Base-by-base conservation (phyloP, 2,113 vertebrate genomes). In the Turnix velox region DNA sequence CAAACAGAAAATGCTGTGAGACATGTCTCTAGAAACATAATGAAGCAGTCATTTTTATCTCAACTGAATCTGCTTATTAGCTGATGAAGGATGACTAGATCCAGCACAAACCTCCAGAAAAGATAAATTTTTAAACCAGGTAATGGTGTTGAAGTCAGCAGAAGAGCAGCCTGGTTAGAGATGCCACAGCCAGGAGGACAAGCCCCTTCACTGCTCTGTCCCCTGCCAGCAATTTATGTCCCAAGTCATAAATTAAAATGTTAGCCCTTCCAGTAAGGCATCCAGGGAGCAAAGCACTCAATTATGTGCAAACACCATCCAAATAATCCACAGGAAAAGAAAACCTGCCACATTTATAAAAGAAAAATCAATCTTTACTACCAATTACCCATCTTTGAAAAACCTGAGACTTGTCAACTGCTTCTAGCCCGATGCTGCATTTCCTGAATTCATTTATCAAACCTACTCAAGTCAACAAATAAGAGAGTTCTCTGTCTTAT, bases 311-410 rank as follows among this genome's bases (percentile, higher is more conserved):
- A 95, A 77, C 42, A 82, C 31, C 84, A 75, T 48, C 40, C 84
- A 84, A 89, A 92, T 52, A 87, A 52, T 57, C 54, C 48, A 7
- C 68, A 84, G 37, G 37, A 68, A 91, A 94, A 81, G 65, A 84
- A 90, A 81, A 69, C 57, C 49, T 87, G 62, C 40, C 45, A 71
- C 28, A 48, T 80, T 65, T 84, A 55, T 25, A 24, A 84, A 84
- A 84, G 46, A 67, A 94, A 90, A 92, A 87, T 63, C 67, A 27
- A 75, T 75, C 73, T 75, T 49, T 73, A 30, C 71, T 65, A 84
- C 28, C 55, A 92, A 93, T 93, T 59, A 63, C n/a, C 57, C 23
- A 84, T 30, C 35, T 78, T 88, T 87, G 69, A 94, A 65, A 85
- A 92, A 46, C 2, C 1, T 43, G 57, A 71, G 45, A 46, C 48